These are phyloP conservation scores for Lasioglossum albipes DNA, from an alignment of 1,140 invertebrate species.

Conservation along the genomic window DNA sequence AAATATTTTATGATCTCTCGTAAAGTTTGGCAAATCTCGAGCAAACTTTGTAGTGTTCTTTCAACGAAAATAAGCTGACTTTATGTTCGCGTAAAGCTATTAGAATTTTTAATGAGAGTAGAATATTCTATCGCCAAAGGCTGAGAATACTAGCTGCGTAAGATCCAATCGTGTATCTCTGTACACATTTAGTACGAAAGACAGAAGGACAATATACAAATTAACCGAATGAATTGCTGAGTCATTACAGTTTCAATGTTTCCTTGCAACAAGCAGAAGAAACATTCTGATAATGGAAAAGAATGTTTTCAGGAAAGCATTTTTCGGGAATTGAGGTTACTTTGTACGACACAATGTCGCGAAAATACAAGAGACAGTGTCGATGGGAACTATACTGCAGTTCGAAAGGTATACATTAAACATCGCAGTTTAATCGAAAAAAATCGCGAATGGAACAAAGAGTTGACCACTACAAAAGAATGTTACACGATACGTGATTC, in stretches of 20 bases:
- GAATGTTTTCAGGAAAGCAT: not conserved
- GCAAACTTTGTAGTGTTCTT: not conserved
- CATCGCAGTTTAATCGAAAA: not conserved
- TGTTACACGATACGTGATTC: not conserved
- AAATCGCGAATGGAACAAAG: not conserved
- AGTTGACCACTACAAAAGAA: not conserved
- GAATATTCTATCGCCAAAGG: not conserved
- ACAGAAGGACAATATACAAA: not conserved
- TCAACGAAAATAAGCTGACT: not conserved
- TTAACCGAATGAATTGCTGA: conserved; percentile 12
- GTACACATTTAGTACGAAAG: not conserved
- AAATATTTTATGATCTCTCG: too few species aligned
- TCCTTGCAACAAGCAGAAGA: not conserved
- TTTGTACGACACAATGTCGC: not conserved
- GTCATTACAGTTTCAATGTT: conserved; percentile 22
- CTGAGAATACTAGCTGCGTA: not conserved
- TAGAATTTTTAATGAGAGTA: not conserved
- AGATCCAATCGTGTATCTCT: not conserved
- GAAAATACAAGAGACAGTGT: not conserved
- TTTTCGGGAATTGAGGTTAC: conserved; percentile 59
- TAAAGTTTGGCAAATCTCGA: too few species aligned
- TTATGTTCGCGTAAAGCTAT: not conserved
- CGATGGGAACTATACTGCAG: not conserved
- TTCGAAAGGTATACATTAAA: not conserved
- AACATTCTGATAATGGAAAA: not conserved